Conservation (phyloP, 2,797 vertebrate species). For the Hozukius guyotensis region DNA sequence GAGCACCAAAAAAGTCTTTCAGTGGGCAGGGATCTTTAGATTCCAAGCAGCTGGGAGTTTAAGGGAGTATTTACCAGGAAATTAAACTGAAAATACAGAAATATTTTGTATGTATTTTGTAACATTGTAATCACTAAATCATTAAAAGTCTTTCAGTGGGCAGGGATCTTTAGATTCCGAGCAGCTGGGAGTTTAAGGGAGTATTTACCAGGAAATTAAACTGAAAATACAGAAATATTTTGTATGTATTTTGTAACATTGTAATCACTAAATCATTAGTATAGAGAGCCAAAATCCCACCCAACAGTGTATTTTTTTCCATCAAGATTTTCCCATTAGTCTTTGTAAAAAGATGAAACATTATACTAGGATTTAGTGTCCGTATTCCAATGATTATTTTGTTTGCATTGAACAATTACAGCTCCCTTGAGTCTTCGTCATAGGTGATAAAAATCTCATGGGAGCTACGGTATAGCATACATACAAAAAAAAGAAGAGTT, state of each 20-base stretch:
- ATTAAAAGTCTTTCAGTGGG: neutral
- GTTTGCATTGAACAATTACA: neutral
- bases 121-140: neutral
- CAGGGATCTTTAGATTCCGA: neutral
- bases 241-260: neutral
- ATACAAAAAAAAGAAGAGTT: neutral
- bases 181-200: neutral
- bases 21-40: neutral
- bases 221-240: neutral
- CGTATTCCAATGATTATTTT: neutral
- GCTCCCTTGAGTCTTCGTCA: neutral
- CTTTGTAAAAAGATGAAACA: constrained; percentile 5
- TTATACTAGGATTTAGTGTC: neutral
- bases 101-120: neutral
- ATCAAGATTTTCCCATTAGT: neutral
- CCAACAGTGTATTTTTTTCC: neutral
- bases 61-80: neutral
- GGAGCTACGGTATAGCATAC: neutral
- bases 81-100: neutral
- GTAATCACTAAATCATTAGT: neutral
- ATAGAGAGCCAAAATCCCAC: neutral
- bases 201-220: neutral
- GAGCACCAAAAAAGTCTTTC: neutral
- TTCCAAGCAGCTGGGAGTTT: neutral
- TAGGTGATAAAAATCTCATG: neutral